A percentile compares a stretch with the other conserved stretches of the same genome.
Conservation (phyloP, 92 coral and sea anemone species). For the Scolanthus callimorphus region DNA sequence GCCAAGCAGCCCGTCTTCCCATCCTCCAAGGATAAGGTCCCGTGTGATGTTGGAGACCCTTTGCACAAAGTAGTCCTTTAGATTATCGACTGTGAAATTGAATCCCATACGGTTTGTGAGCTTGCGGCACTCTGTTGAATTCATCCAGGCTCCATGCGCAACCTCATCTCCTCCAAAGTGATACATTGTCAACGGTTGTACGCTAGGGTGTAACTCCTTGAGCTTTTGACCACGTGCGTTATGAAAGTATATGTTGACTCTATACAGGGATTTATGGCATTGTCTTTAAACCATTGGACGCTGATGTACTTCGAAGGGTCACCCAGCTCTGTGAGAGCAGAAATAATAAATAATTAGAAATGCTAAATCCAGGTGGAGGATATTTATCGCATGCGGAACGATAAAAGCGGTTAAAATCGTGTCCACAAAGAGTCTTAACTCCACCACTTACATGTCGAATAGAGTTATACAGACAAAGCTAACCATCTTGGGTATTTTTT, state of each 20-base stretch:
- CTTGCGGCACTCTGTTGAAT: conserved; percentile 58
- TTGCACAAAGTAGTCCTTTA: conserved; percentile 81
- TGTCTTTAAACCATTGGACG: conserved; percentile 63
- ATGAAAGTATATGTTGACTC: conserved; percentile 76
- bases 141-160: conserved; percentile 87
- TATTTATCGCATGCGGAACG: too few relatives aligned
- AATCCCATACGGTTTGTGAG: conserved; percentile 50
- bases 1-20: conserved; percentile 92
- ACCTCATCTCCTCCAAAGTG: conserved; percentile 95
- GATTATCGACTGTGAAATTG: conserved; percentile 30
- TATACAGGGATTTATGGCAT: conserved; percentile 81
- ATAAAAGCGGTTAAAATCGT: too few relatives aligned
- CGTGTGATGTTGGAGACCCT: conserved; percentile 80
- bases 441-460: too few relatives aligned
- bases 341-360: too few relatives aligned
- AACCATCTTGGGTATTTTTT: too few relatives aligned
- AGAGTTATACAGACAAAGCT: too few relatives aligned
- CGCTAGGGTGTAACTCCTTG: conserved; percentile 53
- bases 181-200: conserved; percentile 67
- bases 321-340: conserved; percentile 44
- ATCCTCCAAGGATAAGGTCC: conserved; percentile 76
- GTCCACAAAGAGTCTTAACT: too few relatives aligned
- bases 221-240: conserved; percentile 58
- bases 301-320: conserved; percentile 72
- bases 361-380: too few relatives aligned